Evolutionary conservation across 2,113 vertebrate species (phyloP), one percentile per base, ranked within the genome.

Genomic region (Pardalotus punctatus): DNA sequence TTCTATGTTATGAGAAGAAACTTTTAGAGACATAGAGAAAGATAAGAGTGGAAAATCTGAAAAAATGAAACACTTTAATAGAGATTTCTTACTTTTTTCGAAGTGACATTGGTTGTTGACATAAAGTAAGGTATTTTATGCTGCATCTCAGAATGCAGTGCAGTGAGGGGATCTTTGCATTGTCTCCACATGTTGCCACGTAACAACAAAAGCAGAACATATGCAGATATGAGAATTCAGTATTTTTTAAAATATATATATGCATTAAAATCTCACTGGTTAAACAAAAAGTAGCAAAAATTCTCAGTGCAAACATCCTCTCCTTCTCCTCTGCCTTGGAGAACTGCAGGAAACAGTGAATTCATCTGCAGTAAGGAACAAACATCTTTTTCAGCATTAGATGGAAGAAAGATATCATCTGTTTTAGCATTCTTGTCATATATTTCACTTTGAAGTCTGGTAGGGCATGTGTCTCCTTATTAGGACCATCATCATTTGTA

Each of bases 401-500:
- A 6, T 87, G 56, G 40, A 73, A 95, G 72, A 72, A 74, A 76
- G 24, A 45, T 73, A 66, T 19, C 0, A 0, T 60, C 86, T 76
- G 14, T 43, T 94, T 96, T 93, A 82, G 9, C 72, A 95, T 95
- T 96, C 88, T 86, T 6, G 3, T 67, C 58, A 58, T 78, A 83
- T 50, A 89, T 89, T 95, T 86, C 38, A 66, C 14, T 91, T 57
- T 93, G 43, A 72, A 87, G 29, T 84, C 35, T 87, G 11, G 33
- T 92, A 82, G 58, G 42, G 43, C 95, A 94, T 58, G 33, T 84
- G n/a, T 87, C 25, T 94, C 24, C 69, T 62, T 90, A 85, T 95
- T 84, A 91, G 61, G 29, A 82, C 61, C 45, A 95, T 95, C 74
- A 93, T 96, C 87, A 96, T 97, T 96, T 92, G 76, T 93, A 92